Base-by-base conservation (phyloP, 2,113 vertebrate species). In the Periophthalmus modestus region DNA sequence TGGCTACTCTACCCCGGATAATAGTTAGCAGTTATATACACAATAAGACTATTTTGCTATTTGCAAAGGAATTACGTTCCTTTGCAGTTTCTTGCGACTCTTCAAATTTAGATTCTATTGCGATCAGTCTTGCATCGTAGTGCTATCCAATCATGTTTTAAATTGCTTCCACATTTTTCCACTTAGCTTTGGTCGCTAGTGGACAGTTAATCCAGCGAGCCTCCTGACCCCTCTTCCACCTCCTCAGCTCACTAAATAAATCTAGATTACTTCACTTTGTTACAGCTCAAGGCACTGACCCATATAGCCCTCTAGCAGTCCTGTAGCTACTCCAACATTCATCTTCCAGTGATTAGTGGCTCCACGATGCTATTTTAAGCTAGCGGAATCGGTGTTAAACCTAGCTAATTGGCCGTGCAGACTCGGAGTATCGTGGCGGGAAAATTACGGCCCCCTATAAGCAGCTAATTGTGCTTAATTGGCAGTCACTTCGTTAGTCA, bases 401-500 rank as follows among this genome's bases (percentile, higher is more conserved):
- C 21, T 68, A 47, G 67, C 36, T 74, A 79, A 81, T 73, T 72
- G 68, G 43, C 80, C 33, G 7, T 67, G 73, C 68, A 47, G 69
- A 75, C 73, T 23, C 18, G 75, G 34, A 68, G 75, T 74, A 54
- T 39, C n/a, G 50, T 47, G 34, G 19, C 47, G 61, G 61, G 52
- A 18, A 62, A 77, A 77, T 66, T 66, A 75, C 39, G 69, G 68
- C 73, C 62, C 57, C 33, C 55, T 23, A 69, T 71, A 47, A 83
- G 81, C 72, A 43, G 55, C 59, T 78, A 78, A 82, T 78, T 85
- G 54, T 18, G 54, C 69, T 69, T 74, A 82, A 85, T 79, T 82
- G 57, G 71, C n/a, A 75, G 73, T 66, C 68, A 74, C 59, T 74
- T 79, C 76, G 74, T 62, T 46, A 48, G 72, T 77, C 74, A 69